Percentiles rank a stretch among this genome's conserved stretches.
phyloP scores from a whole-genome alignment of 2,888 invertebrate species.

The Platycheirus albimanus region DNA sequence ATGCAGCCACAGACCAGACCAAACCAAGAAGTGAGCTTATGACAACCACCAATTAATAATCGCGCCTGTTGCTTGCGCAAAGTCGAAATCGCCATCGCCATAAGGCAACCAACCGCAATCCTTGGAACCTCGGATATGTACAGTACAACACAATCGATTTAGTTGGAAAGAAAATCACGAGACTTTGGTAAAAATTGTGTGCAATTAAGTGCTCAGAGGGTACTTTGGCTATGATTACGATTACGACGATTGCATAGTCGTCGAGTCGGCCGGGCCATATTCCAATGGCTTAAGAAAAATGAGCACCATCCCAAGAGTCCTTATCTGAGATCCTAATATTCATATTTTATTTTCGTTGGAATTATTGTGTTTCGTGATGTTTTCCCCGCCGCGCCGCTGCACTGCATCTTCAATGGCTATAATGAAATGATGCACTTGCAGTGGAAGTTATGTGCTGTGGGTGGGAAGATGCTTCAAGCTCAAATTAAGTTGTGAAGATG shows the following conservation, averaged over 20 bases:
- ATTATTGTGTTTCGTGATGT: conserved; percentile 29
- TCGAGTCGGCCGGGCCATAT: conserved; percentile 46
- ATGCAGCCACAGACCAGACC: conserved; percentile 61
- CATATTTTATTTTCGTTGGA: conserved; percentile 60
- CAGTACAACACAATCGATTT: conserved; percentile 57
- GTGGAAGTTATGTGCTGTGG: conserved; percentile 34
- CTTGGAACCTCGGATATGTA: no score
- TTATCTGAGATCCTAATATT: conserved; percentile 70
- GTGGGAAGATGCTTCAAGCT: conserved; percentile 64
- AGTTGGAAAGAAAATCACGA: conserved; percentile 57
- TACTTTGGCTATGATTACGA: conserved; percentile 67
- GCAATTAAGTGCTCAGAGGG: conserved; percentile 72
- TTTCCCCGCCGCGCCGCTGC: no score
- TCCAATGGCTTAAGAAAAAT: conserved; percentile 60
- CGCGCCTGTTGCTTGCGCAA: conserved; percentile 68
- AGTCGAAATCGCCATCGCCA: no score
- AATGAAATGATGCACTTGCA: conserved; percentile 54
- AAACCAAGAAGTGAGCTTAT: conserved; percentile 78
- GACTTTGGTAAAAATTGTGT: conserved; percentile 51
- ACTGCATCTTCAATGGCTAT: conserved; percentile 2
- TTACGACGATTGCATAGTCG: conserved; percentile 43
- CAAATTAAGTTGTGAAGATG: conserved; percentile 71
- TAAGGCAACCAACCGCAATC: no score
- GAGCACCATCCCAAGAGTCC: conserved; percentile 54
- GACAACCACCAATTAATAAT: conserved; percentile 78